These are phyloP conservation scores for Cepaea nemoralis DNA, from an alignment of 1,140 invertebrate genomes.

Conservation along the genomic window DNA sequence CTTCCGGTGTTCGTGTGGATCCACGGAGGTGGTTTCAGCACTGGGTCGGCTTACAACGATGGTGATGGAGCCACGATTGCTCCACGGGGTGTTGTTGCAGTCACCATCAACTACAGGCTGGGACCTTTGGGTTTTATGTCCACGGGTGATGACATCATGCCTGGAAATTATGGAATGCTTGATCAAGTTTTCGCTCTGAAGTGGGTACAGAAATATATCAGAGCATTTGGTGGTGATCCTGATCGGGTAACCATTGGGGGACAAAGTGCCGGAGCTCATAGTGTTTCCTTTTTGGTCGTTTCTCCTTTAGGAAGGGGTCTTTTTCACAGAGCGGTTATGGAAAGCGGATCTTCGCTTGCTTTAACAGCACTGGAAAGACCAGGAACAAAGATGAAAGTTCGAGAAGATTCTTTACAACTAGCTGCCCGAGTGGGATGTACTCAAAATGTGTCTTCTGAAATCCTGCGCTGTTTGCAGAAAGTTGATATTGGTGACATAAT, in stretches of 20 bases:
- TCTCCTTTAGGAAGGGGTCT: constrained; percentile 16
- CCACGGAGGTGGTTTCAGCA: constrained; percentile 8
- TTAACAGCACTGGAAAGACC: constrained; percentile 1
- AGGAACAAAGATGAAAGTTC: not conserved
- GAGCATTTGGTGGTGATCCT: constrained; percentile 34
- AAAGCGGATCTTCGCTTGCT: constrained; percentile 11
- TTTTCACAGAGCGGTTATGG: constrained; percentile 17
- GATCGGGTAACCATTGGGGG: constrained; percentile 22
- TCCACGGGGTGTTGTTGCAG: constrained; percentile 18
- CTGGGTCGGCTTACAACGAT: constrained; percentile 76
- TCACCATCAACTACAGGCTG: constrained; percentile 34
- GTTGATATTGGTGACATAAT: not conserved
- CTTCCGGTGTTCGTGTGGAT: constrained; percentile 33
- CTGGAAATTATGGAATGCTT: constrained; percentile 41
- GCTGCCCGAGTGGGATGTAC: not conserved
- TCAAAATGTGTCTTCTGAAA: not conserved
- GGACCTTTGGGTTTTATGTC: constrained; percentile 36
- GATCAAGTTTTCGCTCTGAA: constrained; percentile 36
- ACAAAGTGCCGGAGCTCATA: constrained; percentile 25
- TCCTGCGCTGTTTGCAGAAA: constrained; percentile 1
- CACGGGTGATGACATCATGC: constrained; percentile 32
- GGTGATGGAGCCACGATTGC: not conserved
- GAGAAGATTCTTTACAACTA: not conserved
- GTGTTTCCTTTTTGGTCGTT: not conserved
- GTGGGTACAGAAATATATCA: constrained; percentile 42